Conservation (phyloP, 2,113 vertebrate species). For the Leiothrix lutea region DNA sequence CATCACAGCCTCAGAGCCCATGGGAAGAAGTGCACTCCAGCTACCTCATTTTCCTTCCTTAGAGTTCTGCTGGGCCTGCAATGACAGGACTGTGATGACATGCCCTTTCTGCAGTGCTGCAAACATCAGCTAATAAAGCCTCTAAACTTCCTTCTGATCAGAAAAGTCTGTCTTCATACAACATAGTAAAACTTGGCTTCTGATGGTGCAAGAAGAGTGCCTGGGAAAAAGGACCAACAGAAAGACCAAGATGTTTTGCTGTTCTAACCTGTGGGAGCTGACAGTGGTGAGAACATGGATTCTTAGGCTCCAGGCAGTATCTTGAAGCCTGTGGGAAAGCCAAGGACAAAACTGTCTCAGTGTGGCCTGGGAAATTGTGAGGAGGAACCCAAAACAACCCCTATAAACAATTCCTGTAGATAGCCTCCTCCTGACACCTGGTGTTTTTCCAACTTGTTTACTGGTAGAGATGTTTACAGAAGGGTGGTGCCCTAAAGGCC, state of each 20-base stretch:
- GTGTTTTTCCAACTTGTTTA: too few relatives aligned
- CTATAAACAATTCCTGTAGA: too few relatives aligned
- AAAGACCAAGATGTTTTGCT: not conserved
- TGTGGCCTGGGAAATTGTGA: too few relatives aligned
- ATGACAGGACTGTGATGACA: not conserved
- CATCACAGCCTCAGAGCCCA: not conserved
- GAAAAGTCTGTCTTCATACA: not conserved
- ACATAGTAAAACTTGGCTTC: not conserved
- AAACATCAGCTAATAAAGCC: not conserved
- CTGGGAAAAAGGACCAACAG: not conserved
- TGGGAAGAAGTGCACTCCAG: not conserved
- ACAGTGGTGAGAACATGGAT: too few relatives aligned
- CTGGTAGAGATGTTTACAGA: too few relatives aligned
- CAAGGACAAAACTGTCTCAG: too few relatives aligned
- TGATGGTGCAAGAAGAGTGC: not conserved
- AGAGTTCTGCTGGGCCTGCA: rapidly evolving
- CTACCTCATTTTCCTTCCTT: not conserved
- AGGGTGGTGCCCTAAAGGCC: too few relatives aligned
- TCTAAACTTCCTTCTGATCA: not conserved
- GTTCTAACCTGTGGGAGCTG: not conserved
- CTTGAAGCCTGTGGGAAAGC: too few relatives aligned
- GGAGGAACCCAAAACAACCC: too few relatives aligned
- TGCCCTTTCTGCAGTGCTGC: not conserved
- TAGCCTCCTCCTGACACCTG: too few relatives aligned
- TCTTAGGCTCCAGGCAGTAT: too few relatives aligned